phyloP scores from a whole-genome alignment of 2,888 invertebrate genomes.

The Ptychoptera contaminata region DNA sequence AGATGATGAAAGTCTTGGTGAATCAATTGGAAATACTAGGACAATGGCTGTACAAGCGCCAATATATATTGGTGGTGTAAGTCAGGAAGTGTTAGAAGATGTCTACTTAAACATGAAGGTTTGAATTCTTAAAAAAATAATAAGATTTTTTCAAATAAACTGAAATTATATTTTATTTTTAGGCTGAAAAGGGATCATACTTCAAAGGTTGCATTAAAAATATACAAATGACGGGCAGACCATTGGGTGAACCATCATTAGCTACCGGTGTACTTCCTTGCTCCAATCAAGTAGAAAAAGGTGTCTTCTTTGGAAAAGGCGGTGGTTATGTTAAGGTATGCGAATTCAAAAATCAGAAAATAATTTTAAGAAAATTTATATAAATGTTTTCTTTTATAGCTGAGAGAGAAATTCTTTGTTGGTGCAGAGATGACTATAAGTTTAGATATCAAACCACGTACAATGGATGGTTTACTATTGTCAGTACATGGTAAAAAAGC shows the following conservation, averaged over 20 bases:
- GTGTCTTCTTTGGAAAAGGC: constrained; percentile 68
- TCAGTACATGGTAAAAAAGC: constrained; percentile 73
- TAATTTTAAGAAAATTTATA: background rate
- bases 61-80: constrained; percentile 69
- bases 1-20: constrained; percentile 35
- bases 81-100: constrained; percentile 23
- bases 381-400: constrained; percentile 5
- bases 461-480: constrained; percentile 67
- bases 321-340: constrained; percentile 58
- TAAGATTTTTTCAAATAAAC: background rate
- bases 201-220: constrained; percentile 77
- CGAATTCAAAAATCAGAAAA: constrained; percentile 19
- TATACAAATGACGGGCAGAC: constrained; percentile 51
- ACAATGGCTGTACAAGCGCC: constrained; percentile 50
- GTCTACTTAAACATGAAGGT: constrained; percentile 25
- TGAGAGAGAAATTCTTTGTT: constrained; percentile 56
- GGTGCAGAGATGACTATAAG: constrained; percentile 62
- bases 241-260: constrained; percentile 41
- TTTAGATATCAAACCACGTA: constrained; percentile 76
- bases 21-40: constrained; percentile 31
- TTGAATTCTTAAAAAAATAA: background rate
- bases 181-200: constrained; percentile 29
- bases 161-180: too few relatives aligned
- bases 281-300: constrained; percentile 59
- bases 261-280: constrained; percentile 59